phyloP scores from a whole-genome alignment of 2,888 invertebrate species.

The Metallyticus violacea region DNA sequence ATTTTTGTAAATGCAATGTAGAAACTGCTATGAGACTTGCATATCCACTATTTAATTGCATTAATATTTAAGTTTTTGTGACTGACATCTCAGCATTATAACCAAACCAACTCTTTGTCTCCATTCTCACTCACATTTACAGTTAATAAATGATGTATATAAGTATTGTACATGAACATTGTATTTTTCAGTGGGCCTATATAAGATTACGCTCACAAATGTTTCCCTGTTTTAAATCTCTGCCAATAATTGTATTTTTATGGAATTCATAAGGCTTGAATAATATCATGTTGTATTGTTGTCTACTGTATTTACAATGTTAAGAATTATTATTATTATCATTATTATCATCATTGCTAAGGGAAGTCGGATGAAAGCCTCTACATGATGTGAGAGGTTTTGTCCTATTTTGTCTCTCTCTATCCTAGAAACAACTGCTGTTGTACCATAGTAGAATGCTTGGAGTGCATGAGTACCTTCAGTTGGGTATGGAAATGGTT shows the following conservation, averaged over 20 bases:
- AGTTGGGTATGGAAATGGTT: too few species aligned
- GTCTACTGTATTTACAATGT: constrained; percentile 26
- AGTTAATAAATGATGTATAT: constrained; percentile 2
- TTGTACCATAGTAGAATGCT: too few species aligned
- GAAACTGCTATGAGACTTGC: background rate
- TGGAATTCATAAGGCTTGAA: constrained; percentile 26
- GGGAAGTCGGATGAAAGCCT: too few species aligned
- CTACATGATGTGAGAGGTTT: too few species aligned
- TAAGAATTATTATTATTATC: constrained; percentile 14
- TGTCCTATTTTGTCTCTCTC: background rate
- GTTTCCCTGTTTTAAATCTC: constrained; percentile 23
- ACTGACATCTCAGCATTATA: background rate
- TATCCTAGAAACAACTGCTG: background rate
- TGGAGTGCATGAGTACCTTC: background rate
- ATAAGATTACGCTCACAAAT: constrained; percentile 12
- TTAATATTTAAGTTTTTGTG: background rate
- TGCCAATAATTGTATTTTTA: constrained; percentile 33
- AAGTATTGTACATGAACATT: constrained; percentile 15
- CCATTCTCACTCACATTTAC: background rate
- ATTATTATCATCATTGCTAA: background rate
- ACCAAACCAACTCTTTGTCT: too few species aligned
- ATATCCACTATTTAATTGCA: too few species aligned
- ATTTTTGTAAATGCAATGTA: background rate
- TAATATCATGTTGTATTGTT: constrained; percentile 29
- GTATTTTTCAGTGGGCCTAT: constrained; percentile 32